phyloP scores from a whole-genome alignment of 2,113 vertebrate genomes.

The Amphiprion ocellaris region DNA sequence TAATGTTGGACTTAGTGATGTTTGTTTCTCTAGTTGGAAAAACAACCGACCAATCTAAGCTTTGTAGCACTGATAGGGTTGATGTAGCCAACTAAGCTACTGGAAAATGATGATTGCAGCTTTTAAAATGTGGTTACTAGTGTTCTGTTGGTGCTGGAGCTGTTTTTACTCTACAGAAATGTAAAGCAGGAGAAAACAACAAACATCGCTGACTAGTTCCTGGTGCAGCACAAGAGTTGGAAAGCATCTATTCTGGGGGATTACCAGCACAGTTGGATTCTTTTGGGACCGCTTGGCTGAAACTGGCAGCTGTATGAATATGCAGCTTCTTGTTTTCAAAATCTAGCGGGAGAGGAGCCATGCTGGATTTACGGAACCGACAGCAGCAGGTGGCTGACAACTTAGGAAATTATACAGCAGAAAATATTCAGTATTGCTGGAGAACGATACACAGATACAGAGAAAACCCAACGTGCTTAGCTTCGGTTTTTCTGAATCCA shows the following conservation, averaged over 20 bases:
- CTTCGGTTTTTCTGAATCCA: too few species aligned
- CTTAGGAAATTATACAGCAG: neutral
- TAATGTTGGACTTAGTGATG: too few species aligned
- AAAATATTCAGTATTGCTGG: neutral
- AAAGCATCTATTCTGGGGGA: constrained; percentile 7
- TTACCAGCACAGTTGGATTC: constrained; percentile 41
- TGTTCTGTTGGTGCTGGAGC: too few species aligned
- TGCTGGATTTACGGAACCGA: constrained; percentile 10
- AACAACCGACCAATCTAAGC: too few species aligned
- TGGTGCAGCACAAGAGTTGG: constrained; percentile 16
- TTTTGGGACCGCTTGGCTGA: constrained; percentile 24
- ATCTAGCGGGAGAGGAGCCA: neutral
- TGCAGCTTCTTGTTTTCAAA: constrained; percentile 19
- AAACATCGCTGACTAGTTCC: constrained; percentile 18
- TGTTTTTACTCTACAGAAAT: constrained; percentile 13
- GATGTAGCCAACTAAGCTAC: too few species aligned
- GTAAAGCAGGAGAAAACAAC: constrained; percentile 19
- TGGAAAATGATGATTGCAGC: too few species aligned
- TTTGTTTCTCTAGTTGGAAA: too few species aligned
- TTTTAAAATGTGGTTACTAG: too few species aligned
- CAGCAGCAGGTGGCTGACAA: constrained; percentile 41
- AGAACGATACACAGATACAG: too few species aligned
- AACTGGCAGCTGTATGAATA: constrained; percentile 10
- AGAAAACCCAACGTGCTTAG: too few species aligned
- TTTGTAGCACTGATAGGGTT: too few species aligned